Percentiles rank a stretch among this genome's conserved stretches.
Conservation (phyloP, 2,888 invertebrate species). For the Machimus rusticus region DNA sequence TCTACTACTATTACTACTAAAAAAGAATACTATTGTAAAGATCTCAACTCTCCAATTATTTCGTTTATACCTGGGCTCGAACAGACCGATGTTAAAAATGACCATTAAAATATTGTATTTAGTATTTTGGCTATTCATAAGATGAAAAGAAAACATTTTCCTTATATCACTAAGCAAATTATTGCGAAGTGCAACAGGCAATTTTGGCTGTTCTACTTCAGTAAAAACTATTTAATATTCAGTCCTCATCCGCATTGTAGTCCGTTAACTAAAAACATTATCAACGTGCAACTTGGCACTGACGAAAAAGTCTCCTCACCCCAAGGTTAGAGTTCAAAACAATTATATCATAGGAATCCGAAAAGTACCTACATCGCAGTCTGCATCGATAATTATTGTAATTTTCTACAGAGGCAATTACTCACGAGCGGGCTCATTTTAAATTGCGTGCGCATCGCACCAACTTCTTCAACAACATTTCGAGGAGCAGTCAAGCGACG, state of each 20-base stretch:
- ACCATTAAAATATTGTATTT: background rate
- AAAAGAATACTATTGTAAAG: too few relatives aligned
- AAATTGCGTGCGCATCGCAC: background rate
- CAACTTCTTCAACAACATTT: background rate
- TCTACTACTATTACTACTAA: too few relatives aligned
- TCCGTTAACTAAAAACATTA: background rate
- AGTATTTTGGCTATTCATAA: background rate
- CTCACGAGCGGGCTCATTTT: background rate
- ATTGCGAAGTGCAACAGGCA: background rate
- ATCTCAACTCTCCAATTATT: too few relatives aligned
- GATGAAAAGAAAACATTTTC: background rate
- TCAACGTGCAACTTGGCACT: background rate
- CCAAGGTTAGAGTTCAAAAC: slow-evolving; percentile 26
- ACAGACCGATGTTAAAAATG: background rate
- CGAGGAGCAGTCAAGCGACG: background rate
- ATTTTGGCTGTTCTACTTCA: background rate
- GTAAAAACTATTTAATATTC: background rate
- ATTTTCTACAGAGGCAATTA: background rate
- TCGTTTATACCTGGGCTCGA: too few relatives aligned
- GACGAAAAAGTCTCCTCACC: background rate
- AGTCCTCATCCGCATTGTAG: background rate
- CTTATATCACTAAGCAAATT: background rate
- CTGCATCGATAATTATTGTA: slow-evolving; percentile 8
- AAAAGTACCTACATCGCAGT: background rate
- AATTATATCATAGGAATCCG: background rate